phyloP scores from a whole-genome alignment of 1,140 invertebrate genomes.

The Eupristina koningsbergeri region DNA sequence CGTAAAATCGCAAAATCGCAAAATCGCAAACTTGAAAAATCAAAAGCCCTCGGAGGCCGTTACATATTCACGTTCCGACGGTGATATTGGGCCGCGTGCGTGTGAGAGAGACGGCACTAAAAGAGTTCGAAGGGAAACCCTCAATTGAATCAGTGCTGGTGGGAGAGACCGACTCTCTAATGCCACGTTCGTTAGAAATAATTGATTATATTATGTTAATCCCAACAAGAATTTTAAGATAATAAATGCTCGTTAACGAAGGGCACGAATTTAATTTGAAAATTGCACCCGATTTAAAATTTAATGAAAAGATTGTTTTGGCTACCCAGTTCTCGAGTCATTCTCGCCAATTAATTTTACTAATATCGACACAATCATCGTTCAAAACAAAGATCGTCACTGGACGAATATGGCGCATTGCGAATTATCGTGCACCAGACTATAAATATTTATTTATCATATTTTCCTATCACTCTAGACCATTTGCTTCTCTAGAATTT shows the following conservation, averaged over 20 bases:
- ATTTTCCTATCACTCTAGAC: neutral
- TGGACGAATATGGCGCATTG: neutral
- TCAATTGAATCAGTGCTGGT: constrained; percentile 36
- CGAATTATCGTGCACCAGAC: neutral
- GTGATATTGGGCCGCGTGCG: neutral
- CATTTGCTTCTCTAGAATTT: neutral
- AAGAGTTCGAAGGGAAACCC: constrained; percentile 34
- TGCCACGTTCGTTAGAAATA: constrained; percentile 26
- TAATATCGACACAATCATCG: constrained; percentile 11
- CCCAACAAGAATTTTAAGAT: constrained; percentile 30
- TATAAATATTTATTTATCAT: too few relatives aligned
- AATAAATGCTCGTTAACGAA: constrained; percentile 12
- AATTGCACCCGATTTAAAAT: constrained; percentile 37
- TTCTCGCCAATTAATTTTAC: constrained; percentile 18
- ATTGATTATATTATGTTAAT: constrained; percentile 41
- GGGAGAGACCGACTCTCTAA: constrained; percentile 25
- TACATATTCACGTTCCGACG: neutral
- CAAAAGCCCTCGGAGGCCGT: neutral
- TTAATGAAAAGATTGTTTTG: constrained; percentile 42
- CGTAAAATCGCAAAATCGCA: too few relatives aligned
- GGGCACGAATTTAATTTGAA: constrained; percentile 34
- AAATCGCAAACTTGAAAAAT: too few relatives aligned
- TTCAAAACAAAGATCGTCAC: neutral
- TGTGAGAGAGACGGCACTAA: neutral
- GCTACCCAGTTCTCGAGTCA: neutral